phyloP scores from a whole-genome alignment of 23 tunicate genomes.

The Ascidia mentula region DNA sequence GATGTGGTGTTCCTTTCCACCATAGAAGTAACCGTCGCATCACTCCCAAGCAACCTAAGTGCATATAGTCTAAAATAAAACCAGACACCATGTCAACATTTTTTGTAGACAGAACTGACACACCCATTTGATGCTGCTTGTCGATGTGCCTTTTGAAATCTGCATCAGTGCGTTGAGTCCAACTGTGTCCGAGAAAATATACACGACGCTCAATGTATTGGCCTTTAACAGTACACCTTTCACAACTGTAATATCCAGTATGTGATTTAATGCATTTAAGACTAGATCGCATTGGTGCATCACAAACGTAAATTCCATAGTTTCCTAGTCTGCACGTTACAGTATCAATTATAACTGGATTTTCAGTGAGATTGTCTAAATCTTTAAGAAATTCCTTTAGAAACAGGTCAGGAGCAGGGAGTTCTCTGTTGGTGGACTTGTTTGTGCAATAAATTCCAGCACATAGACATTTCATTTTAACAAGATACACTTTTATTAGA shows the following conservation, averaged over 20 bases:
- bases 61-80: conserved; percentile 57
- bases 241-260: conserved; percentile 33
- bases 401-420: conserved; percentile 6
- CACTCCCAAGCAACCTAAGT: conserved; percentile 39
- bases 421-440: conserved; percentile 8
- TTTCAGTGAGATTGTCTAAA: neutral
- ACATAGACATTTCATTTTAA: conserved; percentile 10
- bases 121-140: conserved; percentile 22
- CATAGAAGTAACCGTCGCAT: conserved; percentile 23
- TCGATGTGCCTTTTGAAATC: conserved; percentile 15
- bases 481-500: neutral
- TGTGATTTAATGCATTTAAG: conserved; percentile 47
- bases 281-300: conserved; percentile 52
- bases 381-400: conserved; percentile 13
- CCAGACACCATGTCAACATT: conserved; percentile 32
- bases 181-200: neutral
- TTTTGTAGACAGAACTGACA: conserved; percentile 26
- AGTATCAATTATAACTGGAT: neutral
- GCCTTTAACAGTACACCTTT: conserved; percentile 35
- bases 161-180: conserved; percentile 29
- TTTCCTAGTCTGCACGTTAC: neutral
- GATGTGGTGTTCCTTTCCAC: conserved; percentile 23
- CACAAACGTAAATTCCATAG: conserved; percentile 41
- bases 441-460: conserved; percentile 25
- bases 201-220: conserved; percentile 36